Base-by-base conservation (phyloP, 2,113 vertebrate species). In the Tautogolabrus adspersus region DNA sequence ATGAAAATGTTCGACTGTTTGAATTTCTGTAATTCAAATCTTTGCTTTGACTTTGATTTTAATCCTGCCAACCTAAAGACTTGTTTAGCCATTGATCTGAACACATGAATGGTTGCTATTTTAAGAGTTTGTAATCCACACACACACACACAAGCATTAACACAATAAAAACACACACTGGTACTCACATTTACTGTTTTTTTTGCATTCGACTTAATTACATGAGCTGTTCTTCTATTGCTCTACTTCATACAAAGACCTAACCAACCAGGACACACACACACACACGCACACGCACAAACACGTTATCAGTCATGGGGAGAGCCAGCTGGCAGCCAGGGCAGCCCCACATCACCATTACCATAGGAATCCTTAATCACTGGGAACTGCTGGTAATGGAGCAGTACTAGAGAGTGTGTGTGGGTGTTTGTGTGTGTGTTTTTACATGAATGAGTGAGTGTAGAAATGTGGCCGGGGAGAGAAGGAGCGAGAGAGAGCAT, bases 241-340 rank as follows among this genome's bases (percentile, higher is more conserved):
- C 4, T 60, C 79, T 82, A 30, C 57, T 21, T 52, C 60, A 66
- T 38, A 68, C 10, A 59, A 26, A 60, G 62, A 55, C 16, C 19
- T 55, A 47, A 74, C 38, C 30, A 55, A 60, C 49, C 38, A 65
- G n/a, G 12, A 67, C 26, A 56, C 44, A 49, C 66, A 30, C 38
- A 42, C 18, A 60, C 47, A 66, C 49, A 58, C 61, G 42, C 40
- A 51, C 8, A 65, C 18, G 21, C 19, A n/a, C 49, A 52, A 19
- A n/a, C 42, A 46, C 30, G 40, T 51, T 52, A 87, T 87, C 75
- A 83, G 79, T 88, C 74, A 87, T 56, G 49, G 78, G 21, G 23
- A 8, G 22, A 78, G 80, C 85, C 85, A 84, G 85, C 82, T 87
- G 89, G 83, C 87, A 85, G 84, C 38, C 80, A 70, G 84, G 84